Conservation (phyloP, 2,797 vertebrate genomes). For the Alfaro cultratus region DNA sequence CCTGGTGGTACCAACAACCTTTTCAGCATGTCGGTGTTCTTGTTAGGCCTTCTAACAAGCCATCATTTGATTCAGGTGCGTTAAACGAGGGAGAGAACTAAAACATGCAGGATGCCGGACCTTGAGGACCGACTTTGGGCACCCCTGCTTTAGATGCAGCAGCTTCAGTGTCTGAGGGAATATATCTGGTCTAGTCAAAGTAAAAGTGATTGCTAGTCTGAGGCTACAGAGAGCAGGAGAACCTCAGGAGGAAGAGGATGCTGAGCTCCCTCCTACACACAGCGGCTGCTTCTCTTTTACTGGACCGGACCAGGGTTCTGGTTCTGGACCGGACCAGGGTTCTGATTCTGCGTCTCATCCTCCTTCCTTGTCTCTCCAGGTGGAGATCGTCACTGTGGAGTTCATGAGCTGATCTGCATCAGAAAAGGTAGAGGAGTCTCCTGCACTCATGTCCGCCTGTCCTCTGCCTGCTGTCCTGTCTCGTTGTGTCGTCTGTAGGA, state of each 20-base stretch:
- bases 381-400: constrained; percentile 97
- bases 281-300: constrained; percentile 56
- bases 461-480: not conserved
- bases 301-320: constrained; percentile 17
- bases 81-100: too few species aligned
- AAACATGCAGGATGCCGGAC: too few species aligned
- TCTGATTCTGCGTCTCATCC: constrained; percentile 60
- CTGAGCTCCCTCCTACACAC: constrained; percentile 63
- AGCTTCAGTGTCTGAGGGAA: not conserved
- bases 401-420: constrained; percentile 97
- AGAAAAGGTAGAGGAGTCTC: constrained; percentile 89
- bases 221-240: too few species aligned
- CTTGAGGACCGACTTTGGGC: too few species aligned
- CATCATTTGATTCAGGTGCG: too few species aligned
- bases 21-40: too few species aligned
- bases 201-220: too few species aligned
- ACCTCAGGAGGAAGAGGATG: not conserved
- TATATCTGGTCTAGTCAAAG: too few species aligned
- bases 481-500: not conserved
- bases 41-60: too few species aligned
- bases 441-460: not conserved
- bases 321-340: not conserved
- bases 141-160: not conserved
- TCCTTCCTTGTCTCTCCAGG: constrained; percentile 85
- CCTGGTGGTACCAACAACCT: too few species aligned